phyloP scores from a whole-genome alignment of 2,113 vertebrate species.

The Tetrao urogallus region DNA sequence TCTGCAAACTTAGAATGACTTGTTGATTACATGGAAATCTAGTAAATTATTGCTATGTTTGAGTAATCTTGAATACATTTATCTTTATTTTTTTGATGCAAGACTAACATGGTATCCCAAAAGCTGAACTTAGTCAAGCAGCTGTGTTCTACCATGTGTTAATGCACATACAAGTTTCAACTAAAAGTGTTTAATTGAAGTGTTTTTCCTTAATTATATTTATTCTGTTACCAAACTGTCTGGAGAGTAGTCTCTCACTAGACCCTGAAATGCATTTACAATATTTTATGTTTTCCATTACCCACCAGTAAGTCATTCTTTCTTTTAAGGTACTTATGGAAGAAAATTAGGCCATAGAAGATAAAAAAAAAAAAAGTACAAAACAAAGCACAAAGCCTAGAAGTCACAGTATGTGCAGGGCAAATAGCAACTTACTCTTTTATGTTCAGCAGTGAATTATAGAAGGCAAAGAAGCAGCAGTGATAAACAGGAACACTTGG shows the following conservation, averaged over 20 bases:
- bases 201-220: background rate
- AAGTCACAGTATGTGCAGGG: background rate
- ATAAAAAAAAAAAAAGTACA: background rate
- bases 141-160: background rate
- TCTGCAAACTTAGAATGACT: background rate
- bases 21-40: background rate
- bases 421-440: background rate
- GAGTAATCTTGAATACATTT: background rate
- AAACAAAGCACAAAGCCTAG: background rate
- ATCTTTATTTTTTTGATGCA: background rate
- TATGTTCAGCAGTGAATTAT: slow-evolving; percentile 1
- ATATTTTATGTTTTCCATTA: background rate
- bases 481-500: background rate
- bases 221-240: slow-evolving; percentile 6
- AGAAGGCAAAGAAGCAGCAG: background rate
- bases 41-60: background rate
- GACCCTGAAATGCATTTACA: background rate
- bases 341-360: background rate
- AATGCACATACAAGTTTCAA: background rate
- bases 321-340: background rate
- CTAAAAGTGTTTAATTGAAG: background rate
- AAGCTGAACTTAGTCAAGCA: background rate
- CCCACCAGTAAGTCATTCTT: slow-evolving; percentile 11
- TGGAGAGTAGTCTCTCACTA: background rate
- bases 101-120: background rate